Evolutionary conservation across 2,113 vertebrate species (phyloP), one percentile per base, ranked within the genome.

Genomic region (Hyaena hyaena): DNA sequence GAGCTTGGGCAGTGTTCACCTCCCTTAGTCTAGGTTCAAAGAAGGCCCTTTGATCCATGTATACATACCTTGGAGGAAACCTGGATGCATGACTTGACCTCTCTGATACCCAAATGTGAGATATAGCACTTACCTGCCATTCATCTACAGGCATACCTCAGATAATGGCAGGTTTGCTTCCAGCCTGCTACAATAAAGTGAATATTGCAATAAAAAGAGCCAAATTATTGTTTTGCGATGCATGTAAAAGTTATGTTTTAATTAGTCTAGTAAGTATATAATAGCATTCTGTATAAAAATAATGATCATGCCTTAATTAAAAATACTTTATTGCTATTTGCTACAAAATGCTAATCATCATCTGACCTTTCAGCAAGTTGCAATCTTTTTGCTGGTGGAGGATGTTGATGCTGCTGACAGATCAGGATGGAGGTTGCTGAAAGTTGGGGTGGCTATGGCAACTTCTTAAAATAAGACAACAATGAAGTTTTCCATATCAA

Each of bases 1-100:
- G 43, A 48, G n/a, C 58, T 65, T 93, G 19, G 39, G 28, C 93
- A 96, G 45, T 92, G 96, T 79, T 92, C 76, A 80, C 80, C 39
- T 68, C 45, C 17, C 35, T 63, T 66, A 73, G 53, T 50, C 77
- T 96, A 95, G 28, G 26, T 93, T 95, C 82, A 95, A 55, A 93
- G 91, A 74, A 82, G 33, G 28, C 0, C 31, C n/a, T 71, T 81
- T 10, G 9, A 80, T 76, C 24, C 31, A 91, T 65, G 94, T 95
- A 89, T 85, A 89, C 7, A 26, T 61, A 66, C 35, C 90, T 94
- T 86, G 10, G 43, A 69, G 50, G 69, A 79, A 71, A 71, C 4
- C 28, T 87, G 53, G 24, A 90, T 71, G 63, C 14, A 53, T 39
- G 4, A 7, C 2, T 74, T 83, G 63, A 23, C n/a, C 15, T 94